Conservation (phyloP, 2,797 vertebrate species). For the Linurgus olivaceus region DNA sequence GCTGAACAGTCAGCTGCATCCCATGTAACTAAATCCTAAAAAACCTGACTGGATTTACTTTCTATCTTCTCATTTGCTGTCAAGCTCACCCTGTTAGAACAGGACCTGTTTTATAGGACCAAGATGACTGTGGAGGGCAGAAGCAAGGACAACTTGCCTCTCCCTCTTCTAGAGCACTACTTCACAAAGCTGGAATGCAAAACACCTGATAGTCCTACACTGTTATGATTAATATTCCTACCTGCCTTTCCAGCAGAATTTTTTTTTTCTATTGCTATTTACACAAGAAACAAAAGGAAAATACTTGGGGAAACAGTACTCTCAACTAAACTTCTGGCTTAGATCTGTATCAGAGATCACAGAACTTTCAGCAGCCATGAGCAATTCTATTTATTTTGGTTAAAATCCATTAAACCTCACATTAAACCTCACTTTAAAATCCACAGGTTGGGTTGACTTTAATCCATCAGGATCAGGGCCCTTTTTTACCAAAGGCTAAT, state of each 20-base stretch:
- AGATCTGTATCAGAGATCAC: not conserved
- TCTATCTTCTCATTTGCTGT: not conserved
- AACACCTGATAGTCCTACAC: not conserved
- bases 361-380: not conserved
- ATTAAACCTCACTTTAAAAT: conserved; percentile 11
- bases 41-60: not conserved
- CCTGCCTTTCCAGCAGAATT: not conserved
- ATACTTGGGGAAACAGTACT: not conserved
- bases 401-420: not conserved
- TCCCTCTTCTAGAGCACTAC: not conserved
- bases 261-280: not conserved
- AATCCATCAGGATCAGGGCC: not conserved
- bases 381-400: conserved; percentile 8
- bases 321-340: not conserved
- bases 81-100: not conserved
- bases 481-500: not conserved
- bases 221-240: not conserved
- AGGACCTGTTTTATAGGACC: not conserved
- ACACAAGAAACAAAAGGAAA: not conserved
- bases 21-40: conserved; percentile 10
- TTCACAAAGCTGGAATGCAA: not conserved
- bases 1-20: conserved; percentile 27
- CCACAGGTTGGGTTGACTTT: not conserved
- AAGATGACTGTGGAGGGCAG: not conserved
- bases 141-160: not conserved